Conservation (phyloP, 92 coral and sea anemone species). For the Ricordea florida region DNA sequence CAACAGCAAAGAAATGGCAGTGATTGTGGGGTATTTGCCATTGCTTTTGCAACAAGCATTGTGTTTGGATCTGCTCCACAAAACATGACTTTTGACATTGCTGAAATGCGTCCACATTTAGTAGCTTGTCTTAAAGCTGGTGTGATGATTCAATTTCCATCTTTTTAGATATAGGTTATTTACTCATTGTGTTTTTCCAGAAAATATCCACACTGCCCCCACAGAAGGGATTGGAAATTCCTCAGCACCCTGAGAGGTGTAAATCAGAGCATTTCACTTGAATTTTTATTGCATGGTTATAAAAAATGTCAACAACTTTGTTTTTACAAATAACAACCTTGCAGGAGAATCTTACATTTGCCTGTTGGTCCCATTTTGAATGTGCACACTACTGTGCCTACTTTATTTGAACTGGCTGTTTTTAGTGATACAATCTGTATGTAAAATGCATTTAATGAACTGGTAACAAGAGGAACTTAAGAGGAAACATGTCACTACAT, state of each 20-base stretch:
- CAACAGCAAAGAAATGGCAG: constrained; percentile 77
- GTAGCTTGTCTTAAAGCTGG: constrained; percentile 62
- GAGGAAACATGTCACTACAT: background rate
- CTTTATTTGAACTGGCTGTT: constrained; percentile 28
- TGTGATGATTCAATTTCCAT: constrained; percentile 22
- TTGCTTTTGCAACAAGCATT: constrained; percentile 68
- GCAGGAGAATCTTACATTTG: constrained; percentile 6
- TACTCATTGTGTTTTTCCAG: background rate
- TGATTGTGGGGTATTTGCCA: constrained; percentile 73
- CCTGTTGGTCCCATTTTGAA: constrained; percentile 3
- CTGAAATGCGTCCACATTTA: constrained; percentile 78
- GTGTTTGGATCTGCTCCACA: constrained; percentile 40
- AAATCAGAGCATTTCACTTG: constrained; percentile 6
- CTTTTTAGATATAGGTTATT: constrained; percentile 1
- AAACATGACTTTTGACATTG: constrained; percentile 26
- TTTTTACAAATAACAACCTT: constrained; percentile 14
- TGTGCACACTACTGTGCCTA: background rate
- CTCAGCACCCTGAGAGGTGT: background rate
- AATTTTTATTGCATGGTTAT: constrained; percentile 28
- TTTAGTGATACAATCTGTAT: background rate
- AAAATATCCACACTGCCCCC: no score
- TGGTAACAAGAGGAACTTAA: constrained; percentile 20
- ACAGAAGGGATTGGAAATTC: background rate
- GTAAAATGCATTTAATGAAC: constrained; percentile 10
- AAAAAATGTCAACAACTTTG: background rate